Conservation (phyloP, 2,797 vertebrate genomes). For the Micromesistius poutassou region DNA sequence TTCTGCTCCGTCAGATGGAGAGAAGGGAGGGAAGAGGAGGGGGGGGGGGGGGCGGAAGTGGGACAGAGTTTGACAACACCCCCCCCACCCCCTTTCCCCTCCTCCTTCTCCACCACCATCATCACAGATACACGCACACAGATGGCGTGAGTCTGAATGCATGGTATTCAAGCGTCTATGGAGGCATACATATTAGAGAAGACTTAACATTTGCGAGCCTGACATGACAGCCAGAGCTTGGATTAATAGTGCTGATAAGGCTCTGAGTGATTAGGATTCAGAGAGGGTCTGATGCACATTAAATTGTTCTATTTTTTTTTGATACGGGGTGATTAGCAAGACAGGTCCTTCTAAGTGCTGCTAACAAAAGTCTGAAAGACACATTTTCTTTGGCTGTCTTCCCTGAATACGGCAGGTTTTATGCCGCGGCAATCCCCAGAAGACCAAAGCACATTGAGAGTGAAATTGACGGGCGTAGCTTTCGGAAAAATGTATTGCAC, state of each 20-base stretch:
- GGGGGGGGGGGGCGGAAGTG: not conserved
- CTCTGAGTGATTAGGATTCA: not conserved
- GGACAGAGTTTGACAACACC: not conserved
- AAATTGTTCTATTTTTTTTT: not conserved
- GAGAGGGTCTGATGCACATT: not conserved
- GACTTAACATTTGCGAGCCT: not conserved
- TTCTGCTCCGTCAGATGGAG: constrained; percentile 72
- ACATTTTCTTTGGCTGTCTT: constrained; percentile 2
- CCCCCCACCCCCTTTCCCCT: not conserved
- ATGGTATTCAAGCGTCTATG: not conserved
- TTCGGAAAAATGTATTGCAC: not conserved
- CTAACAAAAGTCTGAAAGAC: not conserved
- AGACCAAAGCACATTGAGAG: not conserved
- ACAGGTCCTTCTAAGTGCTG: not conserved
- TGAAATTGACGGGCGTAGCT: not conserved
- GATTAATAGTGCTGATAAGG: constrained; percentile 5
- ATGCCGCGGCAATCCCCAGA: not conserved
- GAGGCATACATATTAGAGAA: not conserved
- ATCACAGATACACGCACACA: not conserved
- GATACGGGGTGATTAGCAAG: not conserved
- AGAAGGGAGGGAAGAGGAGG: constrained; percentile 10
- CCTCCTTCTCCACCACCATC: not conserved
- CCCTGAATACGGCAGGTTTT: constrained; percentile 16
- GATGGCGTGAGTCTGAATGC: not conserved
- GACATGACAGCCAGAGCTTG: constrained; percentile 2